Evolutionary conservation across 2,113 vertebrate species (phyloP), one percentile per base, ranked within the genome.

Genomic region (Sclerurus mexicanus): DNA sequence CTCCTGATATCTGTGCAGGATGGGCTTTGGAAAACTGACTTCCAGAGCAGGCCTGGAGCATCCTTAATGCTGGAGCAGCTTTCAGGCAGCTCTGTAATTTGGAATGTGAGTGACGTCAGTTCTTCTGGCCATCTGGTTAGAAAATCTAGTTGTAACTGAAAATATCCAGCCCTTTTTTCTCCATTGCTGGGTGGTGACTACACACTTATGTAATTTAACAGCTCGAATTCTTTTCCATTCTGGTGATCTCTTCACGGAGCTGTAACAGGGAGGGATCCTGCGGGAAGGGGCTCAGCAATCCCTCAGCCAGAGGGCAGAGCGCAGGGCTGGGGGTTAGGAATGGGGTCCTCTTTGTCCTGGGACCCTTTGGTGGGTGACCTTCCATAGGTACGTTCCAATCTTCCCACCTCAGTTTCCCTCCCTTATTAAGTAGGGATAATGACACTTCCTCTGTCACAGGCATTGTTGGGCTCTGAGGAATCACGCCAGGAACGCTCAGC

Each of bases 61-160:
- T 96, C 90, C 90, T 90, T 94, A 93, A 80, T 37, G 56, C 92
- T 94, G 95, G 93, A 93, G 93, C 95, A 95, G 90, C 96, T 95
- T 90, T 96, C 87, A 86, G 39, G 96, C 95, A 95, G 95, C 93
- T 96, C 96, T 96, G 46, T 96, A 90, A 96, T 95, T 90, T 96
- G 95, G 96, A 97, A 97, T 97, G 93, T 96, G 95, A 97, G 96
- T 97, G 97, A 97, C 96, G 96, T 97, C 96, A 95, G 96, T 96
- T 96, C 92, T 95, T 82, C 93, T 97, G 97, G 96, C 95, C 96
- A 95, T 96, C 93, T 97, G 96, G 58, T 96, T 93, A 96, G 96
- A 97, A 97, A 97, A 97, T 96, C 84, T 93, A 94, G 95, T 97
- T 95, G 93, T 94, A 96, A 97, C 94, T 94, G 95, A 95, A 97